Evolutionary conservation across 1,140 invertebrate species (phyloP).

Genomic region (Philopotamus ludificatus): DNA sequence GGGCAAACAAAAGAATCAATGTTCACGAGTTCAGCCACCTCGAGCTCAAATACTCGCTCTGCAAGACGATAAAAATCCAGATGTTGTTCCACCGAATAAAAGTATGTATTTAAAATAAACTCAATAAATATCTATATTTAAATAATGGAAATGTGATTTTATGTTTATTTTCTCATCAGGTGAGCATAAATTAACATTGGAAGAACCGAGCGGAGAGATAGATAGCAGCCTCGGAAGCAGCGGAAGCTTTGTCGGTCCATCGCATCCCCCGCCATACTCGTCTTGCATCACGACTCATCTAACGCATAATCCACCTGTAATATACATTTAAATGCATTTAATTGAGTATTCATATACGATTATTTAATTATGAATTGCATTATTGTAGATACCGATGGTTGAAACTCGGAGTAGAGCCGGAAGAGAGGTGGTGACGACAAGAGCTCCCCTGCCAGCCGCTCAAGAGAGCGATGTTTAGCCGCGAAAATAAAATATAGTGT

Average conservation of each 20-base stretch:
- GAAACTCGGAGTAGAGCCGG: conserved; percentile 31
- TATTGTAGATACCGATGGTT: conserved; percentile 14
- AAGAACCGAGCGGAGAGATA: conserved; percentile 20
- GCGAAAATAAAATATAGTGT: background rate
- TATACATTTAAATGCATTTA: background rate
- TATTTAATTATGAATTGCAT: conserved; percentile 7
- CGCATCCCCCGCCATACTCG: conserved; percentile 37
- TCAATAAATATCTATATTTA: background rate
- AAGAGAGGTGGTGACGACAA: conserved; percentile 38
- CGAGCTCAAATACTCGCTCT: conserved; percentile 38
- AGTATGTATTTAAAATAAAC: conserved; percentile 59
- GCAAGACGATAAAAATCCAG: conserved; percentile 79
- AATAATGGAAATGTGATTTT: background rate
- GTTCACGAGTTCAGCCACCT: conserved; percentile 43
- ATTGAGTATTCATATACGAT: background rate
- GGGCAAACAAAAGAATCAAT: conserved; percentile 27
- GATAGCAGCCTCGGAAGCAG: conserved; percentile 12
- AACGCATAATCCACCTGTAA: conserved; percentile 29
- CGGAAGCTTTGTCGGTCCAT: conserved; percentile 20
- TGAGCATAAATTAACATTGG: conserved; percentile 34
- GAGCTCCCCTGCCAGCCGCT: conserved; percentile 36
- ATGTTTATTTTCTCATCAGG: conserved; percentile 1
- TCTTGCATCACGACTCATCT: conserved; percentile 27
- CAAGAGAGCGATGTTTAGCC: conserved; percentile 40
- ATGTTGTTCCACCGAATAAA: conserved; percentile 83